Conservation (phyloP, 1,140 invertebrate species). For the Drosophila navojoa region DNA sequence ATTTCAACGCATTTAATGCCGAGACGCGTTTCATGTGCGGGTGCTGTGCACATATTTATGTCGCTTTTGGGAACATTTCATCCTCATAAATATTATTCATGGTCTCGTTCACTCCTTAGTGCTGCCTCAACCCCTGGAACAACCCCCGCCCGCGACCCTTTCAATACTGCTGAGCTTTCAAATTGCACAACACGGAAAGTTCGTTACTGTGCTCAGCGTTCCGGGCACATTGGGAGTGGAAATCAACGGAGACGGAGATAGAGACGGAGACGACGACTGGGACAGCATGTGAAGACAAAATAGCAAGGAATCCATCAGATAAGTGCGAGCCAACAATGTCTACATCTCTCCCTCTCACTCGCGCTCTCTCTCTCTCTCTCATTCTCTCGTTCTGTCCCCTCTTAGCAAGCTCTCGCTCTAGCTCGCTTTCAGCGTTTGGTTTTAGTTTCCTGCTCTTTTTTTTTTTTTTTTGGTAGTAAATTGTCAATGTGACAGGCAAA, state of each 20-base stretch:
- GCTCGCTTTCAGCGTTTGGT: constrained; percentile 8
- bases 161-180: constrained; percentile 73
- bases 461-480: constrained; percentile 70
- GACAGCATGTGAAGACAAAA: constrained; percentile 62
- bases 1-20: constrained; percentile 72
- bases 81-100: constrained; percentile 84
- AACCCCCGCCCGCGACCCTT: not conserved
- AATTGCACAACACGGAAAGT: constrained; percentile 62
- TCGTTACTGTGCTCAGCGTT: constrained; percentile 63
- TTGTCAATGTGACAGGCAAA: constrained; percentile 80
- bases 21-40: constrained; percentile 73
- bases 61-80: constrained; percentile 83
- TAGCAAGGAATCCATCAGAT: constrained; percentile 76
- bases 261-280: constrained; percentile 13
- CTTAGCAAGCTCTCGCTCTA: too few relatives aligned
- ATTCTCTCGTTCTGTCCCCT: not conserved
- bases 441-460: not conserved
- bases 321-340: constrained; percentile 57
- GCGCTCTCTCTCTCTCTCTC: not conserved
- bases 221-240: constrained; percentile 7
- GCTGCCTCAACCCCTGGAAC: constrained; percentile 18
- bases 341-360: not conserved
- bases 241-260: not conserved
- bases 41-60: constrained; percentile 84
- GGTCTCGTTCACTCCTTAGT: constrained; percentile 67